Evolutionary conservation across 2,113 vertebrate genomes (phyloP), one percentile per base, ranked within the genome.

Genomic region (Bungarus multicinctus): DNA sequence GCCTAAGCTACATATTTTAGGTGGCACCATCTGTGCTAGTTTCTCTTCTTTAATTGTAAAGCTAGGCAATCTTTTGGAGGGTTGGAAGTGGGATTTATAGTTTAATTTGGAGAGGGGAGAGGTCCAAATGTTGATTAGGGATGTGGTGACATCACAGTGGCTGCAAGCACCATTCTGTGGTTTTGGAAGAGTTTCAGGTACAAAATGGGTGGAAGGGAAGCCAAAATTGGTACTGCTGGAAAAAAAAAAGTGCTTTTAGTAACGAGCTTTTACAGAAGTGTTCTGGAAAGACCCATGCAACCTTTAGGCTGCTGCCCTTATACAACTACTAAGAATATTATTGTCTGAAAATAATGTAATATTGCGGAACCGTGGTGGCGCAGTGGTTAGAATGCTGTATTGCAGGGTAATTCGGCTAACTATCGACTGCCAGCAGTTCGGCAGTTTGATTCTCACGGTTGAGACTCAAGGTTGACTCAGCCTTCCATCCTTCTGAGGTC

Each of bases 1-100:
- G 10, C 3, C 27, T 30, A 16, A 50, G 2, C 87, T 87, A 27
- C 53, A 87, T 0, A 0, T 58, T 87, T 93, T 54, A 10, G 0
- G 18, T 0, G 25, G 27, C 2, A 3, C 23, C 8, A 39, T 30
- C 2, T n/a, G 1, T 30, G 25, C 20, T 27, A 8, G 22, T 23
- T 45, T 30, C 11, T 39, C 7, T 52, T 81, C 34, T 81, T 7
- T 43, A 81, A 43, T 22, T 39, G 34, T 43, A 81, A 81, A 43
- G 7, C 74, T 39, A 43, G 6, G 18, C 7, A 81, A 81, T 2
- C 34, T 43, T 81, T 81, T 81, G 34, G 34, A 18, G 7, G 34
- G 34, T 43, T 81, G 34, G 74, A 43, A 43, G 34, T 81, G 74
- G 69, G 74, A 81, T 81, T 43, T 81, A 39, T 43, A 43, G 34